These are phyloP conservation scores for Falcunculus frontatus DNA, from an alignment of 2,113 vertebrate species.

Conservation along the genomic window DNA sequence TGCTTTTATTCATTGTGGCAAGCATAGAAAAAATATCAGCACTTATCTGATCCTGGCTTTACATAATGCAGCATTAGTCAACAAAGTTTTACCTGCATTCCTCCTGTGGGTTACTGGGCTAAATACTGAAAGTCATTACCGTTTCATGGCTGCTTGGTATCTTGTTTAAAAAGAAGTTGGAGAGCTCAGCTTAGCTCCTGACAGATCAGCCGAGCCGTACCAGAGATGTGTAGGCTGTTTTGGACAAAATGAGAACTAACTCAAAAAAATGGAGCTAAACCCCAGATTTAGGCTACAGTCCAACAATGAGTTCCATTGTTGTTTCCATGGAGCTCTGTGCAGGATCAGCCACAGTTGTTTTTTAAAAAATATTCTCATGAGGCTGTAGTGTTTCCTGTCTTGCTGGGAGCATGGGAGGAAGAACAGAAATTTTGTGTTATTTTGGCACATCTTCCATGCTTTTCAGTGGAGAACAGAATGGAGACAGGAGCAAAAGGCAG, in stretches of 20 bases:
- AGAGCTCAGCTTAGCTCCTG: not conserved
- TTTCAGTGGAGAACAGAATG: not conserved
- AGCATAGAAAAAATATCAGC: constrained; percentile 3
- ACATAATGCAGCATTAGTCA: constrained; percentile 27
- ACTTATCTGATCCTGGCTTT: constrained; percentile 42
- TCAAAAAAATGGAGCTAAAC: not conserved
- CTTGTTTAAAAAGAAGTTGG: not conserved
- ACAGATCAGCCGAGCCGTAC: not conserved
- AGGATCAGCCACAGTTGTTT: not conserved
- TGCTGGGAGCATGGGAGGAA: constrained; percentile 1
- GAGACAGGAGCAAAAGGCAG: not conserved
- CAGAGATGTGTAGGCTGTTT: not conserved
- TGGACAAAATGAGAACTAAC: not conserved
- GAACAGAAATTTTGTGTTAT: not conserved
- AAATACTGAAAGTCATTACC: constrained; percentile 20
- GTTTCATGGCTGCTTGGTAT: constrained; percentile 33
- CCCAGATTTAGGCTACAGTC: not conserved
- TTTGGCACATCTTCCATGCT: not conserved
- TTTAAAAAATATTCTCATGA: not conserved
- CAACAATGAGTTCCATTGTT: constrained; percentile 25
- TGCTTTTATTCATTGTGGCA: constrained; percentile 32
- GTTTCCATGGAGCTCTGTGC: constrained; percentile 34
- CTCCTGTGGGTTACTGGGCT: not conserved
- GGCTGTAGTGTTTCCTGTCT: not conserved
- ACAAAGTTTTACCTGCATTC: constrained; percentile 35